phyloP scores from a whole-genome alignment of 2,797 vertebrate species.

The Rhabdomys pumilio region DNA sequence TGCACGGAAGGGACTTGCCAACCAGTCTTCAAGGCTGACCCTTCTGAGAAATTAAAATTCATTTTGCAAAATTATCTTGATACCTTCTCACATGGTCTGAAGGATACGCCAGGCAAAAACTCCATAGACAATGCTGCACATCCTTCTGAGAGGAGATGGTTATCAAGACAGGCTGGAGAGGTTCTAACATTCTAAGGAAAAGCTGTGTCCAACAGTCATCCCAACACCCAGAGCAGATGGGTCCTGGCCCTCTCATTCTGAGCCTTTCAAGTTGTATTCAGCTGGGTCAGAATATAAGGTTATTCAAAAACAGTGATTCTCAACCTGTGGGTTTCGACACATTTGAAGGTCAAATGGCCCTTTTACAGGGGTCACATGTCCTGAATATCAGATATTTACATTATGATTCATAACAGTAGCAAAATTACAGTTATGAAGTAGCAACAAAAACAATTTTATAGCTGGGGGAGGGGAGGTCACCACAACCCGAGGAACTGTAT shows the following conservation, averaged over 20 bases:
- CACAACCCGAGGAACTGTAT: background rate
- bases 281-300: background rate
- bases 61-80: slow-evolving; percentile 40
- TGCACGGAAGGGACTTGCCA: slow-evolving; percentile 6
- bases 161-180: background rate
- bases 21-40: background rate
- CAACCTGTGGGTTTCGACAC: background rate
- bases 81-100: background rate
- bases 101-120: background rate
- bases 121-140: background rate
- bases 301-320: background rate
- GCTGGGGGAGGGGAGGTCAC: background rate
- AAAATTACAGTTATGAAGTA: background rate
- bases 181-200: background rate
- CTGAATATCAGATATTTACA: background rate
- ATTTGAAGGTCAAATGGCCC: background rate
- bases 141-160: background rate
- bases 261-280: background rate
- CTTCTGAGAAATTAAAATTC: slow-evolving; percentile 57
- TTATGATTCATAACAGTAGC: background rate
- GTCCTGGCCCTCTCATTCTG: background rate
- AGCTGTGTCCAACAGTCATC: background rate
- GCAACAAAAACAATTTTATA: background rate
- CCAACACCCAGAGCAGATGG: too few species aligned
- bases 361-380: background rate